Conservation (phyloP, 2,888 invertebrate genomes). For the Megastigmus dorsalis region DNA sequence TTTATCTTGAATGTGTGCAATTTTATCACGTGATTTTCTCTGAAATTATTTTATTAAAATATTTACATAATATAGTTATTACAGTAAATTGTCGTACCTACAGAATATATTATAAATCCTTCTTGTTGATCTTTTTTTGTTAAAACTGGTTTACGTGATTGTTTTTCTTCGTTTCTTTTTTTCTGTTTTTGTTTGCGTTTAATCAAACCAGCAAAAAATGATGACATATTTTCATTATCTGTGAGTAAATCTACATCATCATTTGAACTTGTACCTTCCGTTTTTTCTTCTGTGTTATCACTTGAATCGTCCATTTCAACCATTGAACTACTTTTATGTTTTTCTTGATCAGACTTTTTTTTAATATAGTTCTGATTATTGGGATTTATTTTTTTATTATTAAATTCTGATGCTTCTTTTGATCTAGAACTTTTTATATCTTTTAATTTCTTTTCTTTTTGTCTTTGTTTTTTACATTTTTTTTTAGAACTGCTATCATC, state of each 20-base stretch:
- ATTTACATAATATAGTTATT: background rate
- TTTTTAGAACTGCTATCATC: no score
- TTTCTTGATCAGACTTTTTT: no score
- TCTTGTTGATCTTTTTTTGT: background rate
- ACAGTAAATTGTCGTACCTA: background rate
- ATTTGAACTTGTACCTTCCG: no score
- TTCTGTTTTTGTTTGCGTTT: slow-evolving; percentile 24
- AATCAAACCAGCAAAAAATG: slow-evolving; percentile 32
- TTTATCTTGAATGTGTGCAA: background rate
- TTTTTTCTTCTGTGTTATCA: no score
- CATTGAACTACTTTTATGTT: no score
- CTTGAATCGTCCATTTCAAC: no score
- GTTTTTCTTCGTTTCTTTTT: background rate
- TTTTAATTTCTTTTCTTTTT: no score
- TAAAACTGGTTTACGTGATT: background rate
- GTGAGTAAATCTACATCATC: slow-evolving; percentile 33
- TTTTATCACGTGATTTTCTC: slow-evolving; percentile 7
- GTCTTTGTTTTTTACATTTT: no score
- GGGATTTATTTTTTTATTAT: no score
- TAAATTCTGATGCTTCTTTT: no score
- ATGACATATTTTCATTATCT: slow-evolving; percentile 21
- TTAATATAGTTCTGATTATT: no score
- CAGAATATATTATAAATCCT: background rate
- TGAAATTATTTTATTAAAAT: background rate
- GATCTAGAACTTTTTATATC: no score